Evolutionary conservation across 2,888 invertebrate species (phyloP).

Genomic region (Sinodicranocentrus sp.): DNA sequence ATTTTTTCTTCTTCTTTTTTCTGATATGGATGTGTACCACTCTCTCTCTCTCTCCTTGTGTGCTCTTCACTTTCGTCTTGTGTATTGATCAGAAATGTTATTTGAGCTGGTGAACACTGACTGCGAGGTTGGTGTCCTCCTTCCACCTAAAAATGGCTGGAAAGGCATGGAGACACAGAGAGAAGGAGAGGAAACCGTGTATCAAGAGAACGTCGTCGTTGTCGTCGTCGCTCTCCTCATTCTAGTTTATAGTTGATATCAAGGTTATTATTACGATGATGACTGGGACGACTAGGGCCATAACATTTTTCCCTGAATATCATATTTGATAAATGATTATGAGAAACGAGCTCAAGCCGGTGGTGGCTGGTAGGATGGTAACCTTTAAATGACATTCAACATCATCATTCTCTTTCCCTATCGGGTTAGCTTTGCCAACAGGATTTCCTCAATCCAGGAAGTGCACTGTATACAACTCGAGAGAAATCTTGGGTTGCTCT

Average conservation of each 20-base stretch:
- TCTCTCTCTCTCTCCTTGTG: neutral
- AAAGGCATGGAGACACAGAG: neutral
- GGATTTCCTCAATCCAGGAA: slow-evolving; percentile 34
- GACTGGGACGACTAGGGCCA: slow-evolving; percentile 6
- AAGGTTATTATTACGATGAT: slow-evolving; percentile 43
- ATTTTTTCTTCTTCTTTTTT: slow-evolving; percentile 6
- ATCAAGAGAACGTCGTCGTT: neutral
- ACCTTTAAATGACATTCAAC: slow-evolving; percentile 60
- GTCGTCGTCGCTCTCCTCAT: slow-evolving; percentile 20
- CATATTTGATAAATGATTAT: slow-evolving; percentile 58
- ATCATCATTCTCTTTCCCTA: neutral
- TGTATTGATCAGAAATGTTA: slow-evolving; percentile 56
- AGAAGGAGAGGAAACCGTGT: neutral
- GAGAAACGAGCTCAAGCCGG: slow-evolving; percentile 53
- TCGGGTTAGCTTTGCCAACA: neutral
- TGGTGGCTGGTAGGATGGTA: slow-evolving; percentile 54
- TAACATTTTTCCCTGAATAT: slow-evolving; percentile 43
- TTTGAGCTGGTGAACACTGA: slow-evolving; percentile 42
- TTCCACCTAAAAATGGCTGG: neutral
- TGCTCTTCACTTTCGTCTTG: slow-evolving; percentile 32
- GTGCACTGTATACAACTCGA: neutral
- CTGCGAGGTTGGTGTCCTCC: slow-evolving; percentile 24
- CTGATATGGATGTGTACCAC: neutral
- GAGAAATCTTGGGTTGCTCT: neutral
- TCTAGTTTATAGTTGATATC: slow-evolving; percentile 47